These are phyloP conservation scores for Drosophila emarginata DNA, from an alignment of 2,888 invertebrate genomes.

Conservation along the genomic window DNA sequence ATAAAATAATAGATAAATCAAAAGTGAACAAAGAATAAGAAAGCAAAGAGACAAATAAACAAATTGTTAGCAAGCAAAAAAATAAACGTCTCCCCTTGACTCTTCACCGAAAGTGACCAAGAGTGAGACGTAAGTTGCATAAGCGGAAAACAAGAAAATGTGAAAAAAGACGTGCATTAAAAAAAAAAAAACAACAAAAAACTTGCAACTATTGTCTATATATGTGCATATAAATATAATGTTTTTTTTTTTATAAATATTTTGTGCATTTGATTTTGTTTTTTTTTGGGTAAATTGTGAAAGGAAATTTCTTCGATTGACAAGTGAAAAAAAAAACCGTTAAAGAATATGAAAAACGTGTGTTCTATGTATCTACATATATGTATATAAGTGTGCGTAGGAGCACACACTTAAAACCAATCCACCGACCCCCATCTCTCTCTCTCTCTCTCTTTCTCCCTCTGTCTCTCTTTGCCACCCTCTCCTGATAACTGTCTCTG, in stretches of 20 bases:
- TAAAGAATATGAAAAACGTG: constrained; percentile 40
- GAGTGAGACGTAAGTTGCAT: constrained; percentile 82
- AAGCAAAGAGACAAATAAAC: not conserved
- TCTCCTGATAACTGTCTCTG: constrained; percentile 29
- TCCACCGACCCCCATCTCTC: constrained; percentile 21
- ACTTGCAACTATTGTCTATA: not conserved
- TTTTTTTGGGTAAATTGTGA: not conserved
- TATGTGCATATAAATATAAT: not conserved
- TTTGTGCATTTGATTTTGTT: constrained; percentile 10
- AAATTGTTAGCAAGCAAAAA: not conserved
- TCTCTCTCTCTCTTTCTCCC: constrained; percentile 20
- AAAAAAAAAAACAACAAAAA: not conserved
- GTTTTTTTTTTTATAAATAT: not conserved
- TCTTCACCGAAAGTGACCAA: constrained; percentile 54
- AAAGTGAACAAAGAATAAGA: constrained; percentile 14
- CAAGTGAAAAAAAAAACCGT: constrained; percentile 4
- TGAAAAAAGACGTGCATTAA: not conserved
- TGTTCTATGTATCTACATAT: constrained; percentile 17
- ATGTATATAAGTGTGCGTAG: constrained; percentile 36
- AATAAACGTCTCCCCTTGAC: no score
- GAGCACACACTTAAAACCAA: constrained; percentile 24
- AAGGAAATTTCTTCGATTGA: not conserved
- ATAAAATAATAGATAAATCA: constrained; percentile 24
- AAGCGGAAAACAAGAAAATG: constrained; percentile 36
- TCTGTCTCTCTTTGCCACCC: constrained; percentile 4